phyloP scores from a whole-genome alignment of 2,888 invertebrate genomes.

The Hypena proboscidalis region DNA sequence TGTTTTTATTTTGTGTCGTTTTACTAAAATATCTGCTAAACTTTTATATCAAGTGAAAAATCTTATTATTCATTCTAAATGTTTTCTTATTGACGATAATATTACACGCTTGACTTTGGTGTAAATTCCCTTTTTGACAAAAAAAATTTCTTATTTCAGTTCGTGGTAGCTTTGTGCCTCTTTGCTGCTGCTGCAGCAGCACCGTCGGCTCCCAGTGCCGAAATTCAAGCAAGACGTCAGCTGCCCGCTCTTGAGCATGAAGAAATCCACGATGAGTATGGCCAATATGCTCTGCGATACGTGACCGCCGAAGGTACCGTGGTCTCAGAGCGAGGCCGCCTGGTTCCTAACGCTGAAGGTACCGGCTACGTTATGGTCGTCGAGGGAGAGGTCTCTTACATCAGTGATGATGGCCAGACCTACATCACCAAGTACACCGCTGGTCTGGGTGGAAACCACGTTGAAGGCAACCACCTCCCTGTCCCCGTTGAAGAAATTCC shows the following conservation, averaged over 20 bases:
- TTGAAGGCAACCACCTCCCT: conserved; percentile 56
- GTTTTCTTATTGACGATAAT: no score
- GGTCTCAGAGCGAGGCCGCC: conserved; percentile 58
- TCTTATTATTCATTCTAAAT: no score
- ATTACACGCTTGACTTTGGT: no score
- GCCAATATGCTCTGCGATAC: conserved; percentile 63
- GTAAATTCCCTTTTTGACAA: no score
- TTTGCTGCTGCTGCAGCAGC: conserved; percentile 46
- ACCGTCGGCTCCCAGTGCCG: conserved; percentile 33
- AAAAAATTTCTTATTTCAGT: no score
- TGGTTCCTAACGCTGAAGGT: conserved; percentile 54
- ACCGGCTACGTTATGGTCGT: conserved; percentile 53
- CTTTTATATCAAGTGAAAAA: no score
- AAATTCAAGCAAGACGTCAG: conserved; percentile 35
- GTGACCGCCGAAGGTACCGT: conserved; percentile 63
- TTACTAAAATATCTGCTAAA: no score
- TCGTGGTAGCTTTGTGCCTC: conserved; percentile 45
- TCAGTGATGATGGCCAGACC: conserved; percentile 62
- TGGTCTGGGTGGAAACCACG: conserved; percentile 57
- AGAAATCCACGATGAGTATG: conserved; percentile 58
- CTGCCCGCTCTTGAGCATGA: conserved; percentile 56
- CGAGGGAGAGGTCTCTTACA: conserved; percentile 62
- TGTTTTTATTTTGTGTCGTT: no score
- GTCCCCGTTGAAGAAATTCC: conserved; percentile 35
- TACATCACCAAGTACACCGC: conserved; percentile 64